Base-by-base conservation (phyloP, 2,888 invertebrate genomes). In the Conchocele bisecta region DNA sequence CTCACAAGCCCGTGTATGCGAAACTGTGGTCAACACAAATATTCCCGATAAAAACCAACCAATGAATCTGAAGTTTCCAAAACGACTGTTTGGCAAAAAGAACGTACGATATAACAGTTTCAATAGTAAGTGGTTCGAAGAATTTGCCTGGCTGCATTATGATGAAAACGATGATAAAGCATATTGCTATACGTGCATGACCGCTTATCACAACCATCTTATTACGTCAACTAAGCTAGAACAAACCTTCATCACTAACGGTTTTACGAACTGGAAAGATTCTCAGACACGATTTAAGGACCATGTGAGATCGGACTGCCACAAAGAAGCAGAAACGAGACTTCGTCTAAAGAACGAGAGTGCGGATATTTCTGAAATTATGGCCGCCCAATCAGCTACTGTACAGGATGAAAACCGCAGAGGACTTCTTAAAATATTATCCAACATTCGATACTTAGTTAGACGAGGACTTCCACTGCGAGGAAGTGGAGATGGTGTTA, bases 381-480 rank as follows among this genome's bases (percentile, higher is more conserved):
- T 54, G 4, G 17, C 33, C 3, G 7, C 29, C 11, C n/a, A 42
- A 24, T 7, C 7, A 5, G 24, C n/a, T 5, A 22, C 4, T 9
- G 42, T 28, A 15, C 4, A 57, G 28, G 24, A 3, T 28, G 28
- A 41, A 15, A 13, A 3, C n/a, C 11, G 57, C 15, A n/a, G 3
- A 13, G 28, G 29, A 20, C 22, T 57, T 15, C 17, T 58, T 31
- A 33, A 29, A 42, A 29, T 58, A n/a, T 2, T 58, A 7, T 44
- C 46, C 17, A 67, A 54, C 44, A 57, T 65, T 28, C 24, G 44
- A 29, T 76, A 53, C 46, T 50, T 76, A 13, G 66, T 50, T n/a
- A 24, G 63, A 22, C 77, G 67, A 48, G 61, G 56, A n/a, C 17
- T 61, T 11, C 48, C 71, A 13, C 28, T 71, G 24, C 51, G 69